Conservation (phyloP, 1,140 invertebrate genomes). For the Heliothis subflexa region DNA sequence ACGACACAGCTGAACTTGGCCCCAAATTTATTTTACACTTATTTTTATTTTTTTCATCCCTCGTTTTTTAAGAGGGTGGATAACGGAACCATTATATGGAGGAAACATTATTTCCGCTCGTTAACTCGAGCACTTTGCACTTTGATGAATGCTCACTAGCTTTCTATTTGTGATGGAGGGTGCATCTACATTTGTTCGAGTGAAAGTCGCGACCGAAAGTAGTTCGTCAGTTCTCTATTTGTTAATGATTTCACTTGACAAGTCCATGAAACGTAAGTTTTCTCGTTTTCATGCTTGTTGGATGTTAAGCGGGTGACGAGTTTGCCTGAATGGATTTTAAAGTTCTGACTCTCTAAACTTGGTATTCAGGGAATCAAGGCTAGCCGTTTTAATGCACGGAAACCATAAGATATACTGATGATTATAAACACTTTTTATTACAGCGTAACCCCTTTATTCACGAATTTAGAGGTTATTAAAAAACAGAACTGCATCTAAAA, state of each 20-base stretch:
- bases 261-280: background rate
- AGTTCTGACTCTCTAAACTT: background rate
- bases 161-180: conserved; percentile 59
- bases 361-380: background rate
- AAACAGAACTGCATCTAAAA: too few species aligned
- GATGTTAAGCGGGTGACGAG: background rate
- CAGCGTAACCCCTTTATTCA: too few species aligned
- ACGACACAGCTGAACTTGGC: conserved; percentile 31
- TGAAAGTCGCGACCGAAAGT: conserved; percentile 34
- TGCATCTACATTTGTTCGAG: conserved; percentile 38
- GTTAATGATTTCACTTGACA: conserved; percentile 36
- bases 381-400: too few species aligned
- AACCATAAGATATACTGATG: too few species aligned
- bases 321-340: background rate
- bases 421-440: too few species aligned
- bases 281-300: conserved; percentile 28
- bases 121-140: conserved; percentile 74
- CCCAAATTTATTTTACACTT: conserved; percentile 69
- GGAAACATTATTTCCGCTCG: conserved; percentile 81
- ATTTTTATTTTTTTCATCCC: conserved; percentile 58
- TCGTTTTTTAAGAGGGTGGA: conserved; percentile 48
- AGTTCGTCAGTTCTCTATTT: conserved; percentile 33
- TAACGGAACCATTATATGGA: conserved; percentile 74
- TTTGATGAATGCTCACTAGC: conserved; percentile 77
- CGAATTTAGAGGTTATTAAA: too few species aligned